Base-by-base conservation (phyloP, 2,888 invertebrate genomes). In the Drosophila glabriapex region DNA sequence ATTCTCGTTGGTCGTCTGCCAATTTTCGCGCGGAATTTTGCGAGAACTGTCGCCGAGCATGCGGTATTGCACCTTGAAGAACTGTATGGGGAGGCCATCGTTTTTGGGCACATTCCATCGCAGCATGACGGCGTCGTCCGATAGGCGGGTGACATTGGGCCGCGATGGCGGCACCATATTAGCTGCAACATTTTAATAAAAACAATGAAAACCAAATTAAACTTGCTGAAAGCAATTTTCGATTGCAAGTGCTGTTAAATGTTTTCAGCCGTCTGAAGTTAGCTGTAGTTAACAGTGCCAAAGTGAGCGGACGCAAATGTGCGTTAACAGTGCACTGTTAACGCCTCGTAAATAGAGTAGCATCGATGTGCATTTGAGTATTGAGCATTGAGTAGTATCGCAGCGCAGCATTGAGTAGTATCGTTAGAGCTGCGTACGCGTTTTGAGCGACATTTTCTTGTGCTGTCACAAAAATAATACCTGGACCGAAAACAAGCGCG, bases 41-140 rank as follows among this genome's bases (percentile, higher is more conserved):
- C 92, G 90, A 0, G 77, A 58, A 4, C 68, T 76, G 77, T 93
- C 92, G 58, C 93, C 93, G 16, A 93, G 68, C 91, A 93, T 92
- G 28, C 93, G 92, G 67, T 97, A 97, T 85, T 97, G 97, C 4
- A 97, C 96, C 94, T 98, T 98, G 93, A 98, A 99, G 92, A 98
- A 98, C 82, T 95, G 95, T 85, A 99, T 98, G 1, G 96, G 95
- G 29, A 98, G 94, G 0, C 98, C 98, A 55, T 95, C 95, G 90
- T 97, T 97, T 3, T 96, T 96, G 0, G 97, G 96, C 46, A 90
- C 97, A 19, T 95, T 95, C 99, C 99, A 99, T 37, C 97, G 95
- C 16, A 99, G 96, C 96, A 98, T 98, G 1, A 98, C 98, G 14
- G 98, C 97, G 53, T 97, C 96, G 88, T 99, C 98, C 0, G 97